Conservation (phyloP, 2,888 invertebrate genomes). For the Petrolisthes cinctipes region DNA sequence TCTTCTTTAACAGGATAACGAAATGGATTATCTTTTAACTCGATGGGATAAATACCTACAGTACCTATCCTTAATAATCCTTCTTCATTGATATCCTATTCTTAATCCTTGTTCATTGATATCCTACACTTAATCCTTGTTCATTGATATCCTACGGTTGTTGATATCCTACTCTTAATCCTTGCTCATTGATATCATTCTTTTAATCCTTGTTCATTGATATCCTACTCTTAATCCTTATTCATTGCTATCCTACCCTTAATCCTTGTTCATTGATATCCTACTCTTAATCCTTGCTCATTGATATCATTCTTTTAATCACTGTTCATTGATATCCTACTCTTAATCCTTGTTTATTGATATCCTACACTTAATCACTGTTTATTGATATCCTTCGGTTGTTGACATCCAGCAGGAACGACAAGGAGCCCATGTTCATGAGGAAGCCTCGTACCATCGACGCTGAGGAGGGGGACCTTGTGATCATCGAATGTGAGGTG, state of each 20-base stretch:
- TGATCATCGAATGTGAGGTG: constrained; percentile 88
- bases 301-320: background rate
- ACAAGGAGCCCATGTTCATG: constrained; percentile 85
- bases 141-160: too few species aligned
- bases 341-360: background rate
- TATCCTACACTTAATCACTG: background rate
- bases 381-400: background rate
- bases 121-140: too few species aligned
- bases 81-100: too few species aligned
- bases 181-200: too few species aligned
- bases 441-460: constrained; percentile 85
- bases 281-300: background rate
- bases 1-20: too few species aligned
- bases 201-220: too few species aligned
- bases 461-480: constrained; percentile 86
- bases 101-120: too few species aligned
- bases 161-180: too few species aligned
- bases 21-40: too few species aligned
- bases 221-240: too few species aligned
- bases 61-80: too few species aligned
- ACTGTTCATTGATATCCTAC: background rate
- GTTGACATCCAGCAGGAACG: constrained; percentile 75
- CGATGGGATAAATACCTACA: too few species aligned
- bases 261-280: background rate
- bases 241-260: background rate